Evolutionary conservation across 2,113 vertebrate genomes (phyloP), one percentile per base, ranked within the genome.

Genomic region (Nicator chloris): DNA sequence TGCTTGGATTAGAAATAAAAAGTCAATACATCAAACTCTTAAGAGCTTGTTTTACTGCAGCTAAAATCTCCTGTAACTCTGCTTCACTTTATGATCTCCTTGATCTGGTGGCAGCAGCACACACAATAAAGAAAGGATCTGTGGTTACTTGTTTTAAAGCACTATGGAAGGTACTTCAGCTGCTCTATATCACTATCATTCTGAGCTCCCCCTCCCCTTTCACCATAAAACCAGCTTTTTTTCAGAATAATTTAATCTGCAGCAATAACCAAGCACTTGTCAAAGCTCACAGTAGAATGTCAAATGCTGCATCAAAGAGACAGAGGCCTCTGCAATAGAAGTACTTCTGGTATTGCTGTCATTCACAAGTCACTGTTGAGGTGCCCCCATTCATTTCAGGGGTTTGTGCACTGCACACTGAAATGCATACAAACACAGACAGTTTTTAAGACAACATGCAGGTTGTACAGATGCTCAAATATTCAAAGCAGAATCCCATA

Each of bases 381-480:
- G 31, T 86, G 68, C 49, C 84, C 66, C 77, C 0, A 0, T 54
- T 92, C 79, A 44, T 88, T 88, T 86, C 80, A 86, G 68, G 64
- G 33, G 28, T 50, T 78, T 93, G 59, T 93, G 85, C 54, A 81
- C 47, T 88, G 70, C 87, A 71, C 80, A 75, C 72, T 93, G 82
- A 70, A 92, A 88, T 45, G 51, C 44, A 88, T 21, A 93, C 45
- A 84, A 89, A 95, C 54, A 95, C 54, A 93, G 64, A 88, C 75
- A 91, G 60, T 76, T 84, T 81, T 82, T 82, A 90, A 92, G 71
- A 82, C 18, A 82, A 94, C 44, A 88, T 56, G 80, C 69, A 86
- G 37, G n/a, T 66, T n/a, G 15, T 37, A 88, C 12, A 75, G 60
- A 71, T 68, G 11, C 47, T 90, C 35, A 59, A 82, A 82, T 73